These are phyloP conservation scores for Lasioglossum baleicum DNA, from an alignment of 1,140 invertebrate genomes.

Conservation along the genomic window DNA sequence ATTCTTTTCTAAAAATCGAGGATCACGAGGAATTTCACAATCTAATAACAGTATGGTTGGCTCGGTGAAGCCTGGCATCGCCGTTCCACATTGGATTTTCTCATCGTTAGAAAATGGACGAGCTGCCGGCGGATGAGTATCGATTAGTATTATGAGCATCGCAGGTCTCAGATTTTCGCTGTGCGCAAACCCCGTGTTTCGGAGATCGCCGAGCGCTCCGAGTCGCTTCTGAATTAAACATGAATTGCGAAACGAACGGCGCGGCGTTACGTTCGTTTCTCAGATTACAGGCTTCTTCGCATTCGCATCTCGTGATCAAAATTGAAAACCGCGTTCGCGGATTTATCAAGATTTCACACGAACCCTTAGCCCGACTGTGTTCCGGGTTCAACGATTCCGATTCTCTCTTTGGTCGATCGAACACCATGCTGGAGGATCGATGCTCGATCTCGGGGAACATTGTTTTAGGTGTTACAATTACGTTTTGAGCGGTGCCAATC, in stretches of 20 bases:
- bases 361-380: neutral
- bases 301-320: neutral
- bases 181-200: no score
- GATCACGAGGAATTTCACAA: no score
- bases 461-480: neutral
- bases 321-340: neutral
- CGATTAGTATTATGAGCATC: no score
- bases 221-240: conserved; percentile 1
- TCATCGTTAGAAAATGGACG: no score
- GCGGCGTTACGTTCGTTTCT: neutral
- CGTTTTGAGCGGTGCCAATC: neutral
- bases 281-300: neutral
- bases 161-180: no score
- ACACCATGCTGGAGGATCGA: neutral
- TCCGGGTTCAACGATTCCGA: neutral
- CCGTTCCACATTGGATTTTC: no score
- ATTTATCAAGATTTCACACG: neutral
- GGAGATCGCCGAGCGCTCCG: no score
- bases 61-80: no score
- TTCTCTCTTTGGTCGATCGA: neutral
- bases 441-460: neutral
- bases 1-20: no score
- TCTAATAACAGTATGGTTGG: no score
- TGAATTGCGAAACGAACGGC: neutral
- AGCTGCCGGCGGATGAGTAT: no score